Evolutionary conservation across 2,888 invertebrate species (phyloP), one percentile per base, ranked within the genome.

Genomic region (Ditylenchus weischeri): DNA sequence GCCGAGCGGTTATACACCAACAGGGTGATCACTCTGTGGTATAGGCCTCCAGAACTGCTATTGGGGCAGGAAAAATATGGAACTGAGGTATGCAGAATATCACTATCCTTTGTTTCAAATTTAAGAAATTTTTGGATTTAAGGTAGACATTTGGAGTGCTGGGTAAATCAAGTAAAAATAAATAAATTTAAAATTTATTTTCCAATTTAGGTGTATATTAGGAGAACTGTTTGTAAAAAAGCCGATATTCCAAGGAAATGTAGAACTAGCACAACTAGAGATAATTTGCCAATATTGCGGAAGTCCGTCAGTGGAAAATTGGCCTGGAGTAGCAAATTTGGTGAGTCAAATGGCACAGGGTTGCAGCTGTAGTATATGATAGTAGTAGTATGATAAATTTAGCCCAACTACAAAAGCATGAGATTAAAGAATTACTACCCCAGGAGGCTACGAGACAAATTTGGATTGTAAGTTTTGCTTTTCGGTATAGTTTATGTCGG

Each of bases 111-210:
- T 43, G 1, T 43, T 43, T 43, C 15, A 10, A 43, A 13, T 38
- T 38, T 11, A 38, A 11, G 7, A 38, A 6, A 8, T 6, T 43
- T 43, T 43, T 43, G 15, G 13, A 6, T 43, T 43, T 43, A 10
- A 43, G 43, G 93, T 99, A 70, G 98, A 98, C 85, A 92, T 98
- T 10, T 98, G 98, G 98, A 95, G 94, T 83, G 94, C 94, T 86
- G 98, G 98, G 79, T 87, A 78, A 69, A 83, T 21, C 13, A 66
- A 7, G 10, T 21, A 2, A 3, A 15, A 3, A 43, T 6, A 43
- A 43, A 43, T 2, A 2, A 43, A 10, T 43, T 2, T 43, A 43
- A 43, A 43, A 43, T 6, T 38, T 38, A 38, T 11, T 6, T 43
- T 29, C 13, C 13, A 38, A 80, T 83, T 57, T 79, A 87, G 87